These are phyloP conservation scores for Psettodes erumei DNA, from an alignment of 2,113 vertebrate genomes.

Conservation along the genomic window DNA sequence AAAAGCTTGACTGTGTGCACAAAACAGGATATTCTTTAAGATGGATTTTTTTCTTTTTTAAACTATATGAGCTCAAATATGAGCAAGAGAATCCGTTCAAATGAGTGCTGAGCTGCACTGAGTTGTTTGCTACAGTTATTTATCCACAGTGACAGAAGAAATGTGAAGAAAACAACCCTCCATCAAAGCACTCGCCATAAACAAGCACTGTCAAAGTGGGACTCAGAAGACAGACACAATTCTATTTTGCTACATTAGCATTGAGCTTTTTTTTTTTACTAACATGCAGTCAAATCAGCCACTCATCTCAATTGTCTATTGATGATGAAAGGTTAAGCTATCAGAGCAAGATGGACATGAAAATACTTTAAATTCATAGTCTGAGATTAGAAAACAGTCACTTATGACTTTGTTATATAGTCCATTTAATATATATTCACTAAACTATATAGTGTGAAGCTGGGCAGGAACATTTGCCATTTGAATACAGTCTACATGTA, in stretches of 20 bases:
- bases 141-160: slow-evolving; percentile 10
- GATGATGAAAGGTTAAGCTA: slow-evolving; percentile 39
- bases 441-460: slow-evolving; percentile 71
- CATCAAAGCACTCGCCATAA: slow-evolving; percentile 31
- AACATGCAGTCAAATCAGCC: slow-evolving; percentile 64
- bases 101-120: slow-evolving; percentile 8
- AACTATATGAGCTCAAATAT: not conserved
- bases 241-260: slow-evolving; percentile 87
- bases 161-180: slow-evolving; percentile 11
- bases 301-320: slow-evolving; percentile 25
- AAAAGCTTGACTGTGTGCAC: not conserved
- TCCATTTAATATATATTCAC: slow-evolving; percentile 76
- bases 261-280: slow-evolving; percentile 60
- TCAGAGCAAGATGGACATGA: slow-evolving; percentile 29
- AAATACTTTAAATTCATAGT: slow-evolving; percentile 46
- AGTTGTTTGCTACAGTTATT: slow-evolving; percentile 24
- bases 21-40: slow-evolving; percentile 2
- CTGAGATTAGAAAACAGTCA: slow-evolving; percentile 62
- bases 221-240: slow-evolving; percentile 52
- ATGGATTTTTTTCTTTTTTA: slow-evolving; percentile 9
- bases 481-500: slow-evolving; percentile 55
- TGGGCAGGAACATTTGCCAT: slow-evolving; percentile 62
- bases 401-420: slow-evolving; percentile 64
- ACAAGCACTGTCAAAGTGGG: slow-evolving; percentile 29
- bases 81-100: not conserved